Evolutionary conservation across 2,888 invertebrate genomes (phyloP).

Genomic region (Tipula lateralis): DNA sequence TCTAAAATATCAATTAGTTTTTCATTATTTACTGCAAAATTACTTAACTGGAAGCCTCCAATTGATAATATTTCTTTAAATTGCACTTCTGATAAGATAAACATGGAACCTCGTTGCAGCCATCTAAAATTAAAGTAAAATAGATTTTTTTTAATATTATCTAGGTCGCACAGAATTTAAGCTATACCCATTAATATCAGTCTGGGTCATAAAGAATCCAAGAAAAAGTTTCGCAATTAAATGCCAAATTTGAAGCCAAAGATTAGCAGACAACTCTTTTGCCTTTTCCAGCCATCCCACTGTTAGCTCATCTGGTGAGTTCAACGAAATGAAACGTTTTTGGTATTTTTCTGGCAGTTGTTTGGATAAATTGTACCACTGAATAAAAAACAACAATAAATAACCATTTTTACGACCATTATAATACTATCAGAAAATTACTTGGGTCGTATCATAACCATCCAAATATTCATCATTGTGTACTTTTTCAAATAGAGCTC

Average conservation of each 20-base stretch:
- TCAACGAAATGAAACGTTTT: slow-evolving; percentile 44
- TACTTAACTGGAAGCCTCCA: slow-evolving; percentile 41
- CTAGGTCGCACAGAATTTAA: slow-evolving; percentile 54
- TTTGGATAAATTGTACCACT: slow-evolving; percentile 46
- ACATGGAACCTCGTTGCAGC: slow-evolving; percentile 92
- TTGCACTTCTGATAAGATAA: slow-evolving; percentile 63
- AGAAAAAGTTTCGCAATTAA: slow-evolving; percentile 78
- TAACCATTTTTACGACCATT: not conserved
- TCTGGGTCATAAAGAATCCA: slow-evolving; percentile 87
- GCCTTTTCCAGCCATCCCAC: slow-evolving; percentile 45
- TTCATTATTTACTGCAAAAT: slow-evolving; percentile 35
- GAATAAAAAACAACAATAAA: slow-evolving; percentile 4
- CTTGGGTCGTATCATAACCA: slow-evolving; percentile 46
- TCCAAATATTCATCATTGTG: slow-evolving; percentile 48
- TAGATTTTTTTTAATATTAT: not conserved
- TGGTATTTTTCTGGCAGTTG: slow-evolving; percentile 43
- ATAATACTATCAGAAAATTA: slow-evolving; percentile 36
- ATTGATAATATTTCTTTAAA: slow-evolving; percentile 38
- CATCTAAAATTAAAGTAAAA: slow-evolving; percentile 26
- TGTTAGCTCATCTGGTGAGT: slow-evolving; percentile 45
- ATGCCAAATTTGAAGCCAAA: slow-evolving; percentile 88
- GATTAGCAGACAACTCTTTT: slow-evolving; percentile 45
- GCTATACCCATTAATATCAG: slow-evolving; percentile 93
- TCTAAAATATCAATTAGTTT: slow-evolving; percentile 61
- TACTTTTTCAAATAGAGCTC: slow-evolving; percentile 47